Conservation (phyloP, 2,888 invertebrate genomes). For the Rotaria sp. region DNA sequence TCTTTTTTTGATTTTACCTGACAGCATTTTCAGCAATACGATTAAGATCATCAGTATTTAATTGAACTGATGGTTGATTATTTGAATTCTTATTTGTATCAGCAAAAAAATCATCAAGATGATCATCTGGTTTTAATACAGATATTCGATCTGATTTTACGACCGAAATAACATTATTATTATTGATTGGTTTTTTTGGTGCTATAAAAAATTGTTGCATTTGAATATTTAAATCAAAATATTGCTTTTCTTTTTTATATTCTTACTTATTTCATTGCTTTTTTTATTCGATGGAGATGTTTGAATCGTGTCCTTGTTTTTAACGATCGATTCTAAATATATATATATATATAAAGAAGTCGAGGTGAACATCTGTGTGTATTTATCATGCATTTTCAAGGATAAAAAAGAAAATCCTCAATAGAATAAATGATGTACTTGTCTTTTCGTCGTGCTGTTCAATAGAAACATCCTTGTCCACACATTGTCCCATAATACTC, state of each 20-base stretch:
- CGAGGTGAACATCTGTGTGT: neutral
- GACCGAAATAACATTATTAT: neutral
- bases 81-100: neutral
- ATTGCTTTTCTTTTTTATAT: neutral
- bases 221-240: neutral
- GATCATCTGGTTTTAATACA: neutral
- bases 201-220: neutral
- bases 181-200: neutral
- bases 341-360: neutral
- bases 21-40: neutral
- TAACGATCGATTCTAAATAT: constrained; percentile 2
- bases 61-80: neutral
- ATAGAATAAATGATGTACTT: neutral
- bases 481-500: constrained; percentile 2
- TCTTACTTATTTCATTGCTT: neutral
- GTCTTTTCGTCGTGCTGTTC: neutral
- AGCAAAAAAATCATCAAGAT: neutral
- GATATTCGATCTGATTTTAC: neutral
- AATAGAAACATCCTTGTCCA: neutral
- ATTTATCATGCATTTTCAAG: neutral
- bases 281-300: neutral
- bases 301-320: neutral
- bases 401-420: neutral
- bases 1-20: neutral
- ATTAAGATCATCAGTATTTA: neutral